These are phyloP conservation scores for Forficula auricularia DNA, from an alignment of 1,140 invertebrate species.

Conservation along the genomic window DNA sequence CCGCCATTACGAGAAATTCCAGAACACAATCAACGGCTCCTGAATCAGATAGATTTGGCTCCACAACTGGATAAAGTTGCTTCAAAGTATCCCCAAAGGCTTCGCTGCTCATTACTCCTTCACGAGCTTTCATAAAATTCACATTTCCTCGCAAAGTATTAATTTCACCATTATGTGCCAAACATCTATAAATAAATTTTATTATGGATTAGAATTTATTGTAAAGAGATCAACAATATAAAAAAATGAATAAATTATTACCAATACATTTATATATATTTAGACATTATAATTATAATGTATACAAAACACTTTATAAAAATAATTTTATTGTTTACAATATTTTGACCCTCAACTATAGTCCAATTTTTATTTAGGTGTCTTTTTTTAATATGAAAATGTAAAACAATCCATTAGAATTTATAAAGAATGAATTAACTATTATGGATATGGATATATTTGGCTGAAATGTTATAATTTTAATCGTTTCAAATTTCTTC, in stretches of 20 bases:
- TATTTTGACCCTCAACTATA: no score
- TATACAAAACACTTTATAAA: slow-evolving; percentile 1
- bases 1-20: slow-evolving; percentile 89
- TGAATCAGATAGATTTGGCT: slow-evolving; percentile 93
- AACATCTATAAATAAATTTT: slow-evolving; percentile 47
- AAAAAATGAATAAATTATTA: slow-evolving; percentile 9
- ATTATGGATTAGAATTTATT: not conserved
- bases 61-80: slow-evolving; percentile 90
- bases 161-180: slow-evolving; percentile 99
- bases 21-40: slow-evolving; percentile 93
- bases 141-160: slow-evolving; percentile 96
- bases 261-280: not conserved
- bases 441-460: no score
- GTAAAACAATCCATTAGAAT: no score
- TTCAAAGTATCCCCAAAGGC: slow-evolving; percentile 53
- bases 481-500: no score
- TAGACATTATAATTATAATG: not conserved
- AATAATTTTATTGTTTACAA: no score
- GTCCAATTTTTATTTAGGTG: no score
- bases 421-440: no score
- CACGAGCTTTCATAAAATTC: slow-evolving; percentile 94
- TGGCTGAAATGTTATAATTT: no score
- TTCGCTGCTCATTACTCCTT: slow-evolving; percentile 89
- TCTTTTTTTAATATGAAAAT: no score
- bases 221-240: slow-evolving; percentile 8